These are phyloP conservation scores for Corydoras sp. DNA, from an alignment of 2,113 vertebrate genomes.

Conservation along the genomic window DNA sequence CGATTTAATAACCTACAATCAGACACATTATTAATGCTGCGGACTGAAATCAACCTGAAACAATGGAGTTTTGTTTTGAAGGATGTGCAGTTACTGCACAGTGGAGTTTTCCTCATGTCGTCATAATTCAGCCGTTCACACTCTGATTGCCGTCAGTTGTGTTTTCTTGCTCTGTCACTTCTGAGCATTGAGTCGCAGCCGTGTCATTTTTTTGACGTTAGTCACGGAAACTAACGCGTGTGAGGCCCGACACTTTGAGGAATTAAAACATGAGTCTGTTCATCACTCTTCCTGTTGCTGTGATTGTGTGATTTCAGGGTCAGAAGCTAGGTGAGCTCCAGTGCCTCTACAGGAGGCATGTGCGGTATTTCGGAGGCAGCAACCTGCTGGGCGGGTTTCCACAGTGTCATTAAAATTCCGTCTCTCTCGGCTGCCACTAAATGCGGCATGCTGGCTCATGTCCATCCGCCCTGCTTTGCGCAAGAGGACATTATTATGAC, in stretches of 20 bases:
- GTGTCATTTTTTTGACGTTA: not conserved
- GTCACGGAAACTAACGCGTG: not conserved
- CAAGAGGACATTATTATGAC: conserved; percentile 12
- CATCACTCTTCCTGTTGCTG: conserved; percentile 2
- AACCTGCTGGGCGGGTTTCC: conserved; percentile 64
- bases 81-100: too few species aligned
- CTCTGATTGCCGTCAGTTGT: not conserved
- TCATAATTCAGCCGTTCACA: not conserved
- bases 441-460: conserved; percentile 31
- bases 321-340: not conserved
- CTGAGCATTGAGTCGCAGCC: not conserved
- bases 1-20: too few species aligned
- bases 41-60: not conserved
- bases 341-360: conserved; percentile 43
- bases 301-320: not conserved
- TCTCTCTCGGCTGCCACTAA: conserved; percentile 43
- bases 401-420: conserved; percentile 65
- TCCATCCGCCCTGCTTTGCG: conserved; percentile 28
- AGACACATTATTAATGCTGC: too few species aligned
- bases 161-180: not conserved
- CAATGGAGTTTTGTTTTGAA: not conserved
- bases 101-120: not conserved
- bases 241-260: too few species aligned
- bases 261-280: not conserved
- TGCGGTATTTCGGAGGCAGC: conserved; percentile 56